Conservation (phyloP, 2,113 vertebrate species). For the Osmerus mordax region DNA sequence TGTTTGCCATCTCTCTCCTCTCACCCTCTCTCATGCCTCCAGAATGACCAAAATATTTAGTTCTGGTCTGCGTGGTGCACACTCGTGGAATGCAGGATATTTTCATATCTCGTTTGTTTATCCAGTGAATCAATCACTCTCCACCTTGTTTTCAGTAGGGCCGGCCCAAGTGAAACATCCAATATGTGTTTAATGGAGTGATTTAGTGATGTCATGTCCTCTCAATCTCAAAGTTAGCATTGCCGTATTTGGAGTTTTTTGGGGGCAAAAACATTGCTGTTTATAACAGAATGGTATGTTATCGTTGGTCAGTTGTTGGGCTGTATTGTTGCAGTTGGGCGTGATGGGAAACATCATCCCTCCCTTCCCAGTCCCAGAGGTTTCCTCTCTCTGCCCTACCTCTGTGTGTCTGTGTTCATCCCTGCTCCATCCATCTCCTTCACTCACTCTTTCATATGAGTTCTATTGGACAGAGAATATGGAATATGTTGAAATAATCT, state of each 20-base stretch:
- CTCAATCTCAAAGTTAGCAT: background rate
- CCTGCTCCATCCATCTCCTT: too few species aligned
- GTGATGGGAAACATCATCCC: too few species aligned
- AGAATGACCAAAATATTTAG: constrained; percentile 38
- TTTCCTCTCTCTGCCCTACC: too few species aligned
- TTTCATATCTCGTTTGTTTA: constrained; percentile 47
- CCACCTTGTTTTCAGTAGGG: constrained; percentile 23
- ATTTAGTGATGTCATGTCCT: constrained; percentile 30
- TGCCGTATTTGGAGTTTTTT: background rate
- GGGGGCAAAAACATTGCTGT: too few species aligned
- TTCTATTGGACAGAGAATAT: too few species aligned
- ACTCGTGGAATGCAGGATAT: constrained; percentile 36
- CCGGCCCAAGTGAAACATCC: constrained; percentile 21
- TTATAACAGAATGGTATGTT: too few species aligned
- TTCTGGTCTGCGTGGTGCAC: constrained; percentile 30
- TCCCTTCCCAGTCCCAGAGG: too few species aligned
- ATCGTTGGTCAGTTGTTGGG: too few species aligned
- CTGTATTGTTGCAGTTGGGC: too few species aligned
- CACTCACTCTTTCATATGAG: too few species aligned
- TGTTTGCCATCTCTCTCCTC: constrained; percentile 11
- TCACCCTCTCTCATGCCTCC: constrained; percentile 18
- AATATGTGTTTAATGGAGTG: constrained; percentile 35
- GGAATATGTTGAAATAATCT: too few species aligned
- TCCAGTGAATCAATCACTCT: constrained; percentile 33
- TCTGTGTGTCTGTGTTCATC: too few species aligned